These are phyloP conservation scores for Alosa sapidissima DNA, from an alignment of 2,797 vertebrate genomes.

Conservation along the genomic window DNA sequence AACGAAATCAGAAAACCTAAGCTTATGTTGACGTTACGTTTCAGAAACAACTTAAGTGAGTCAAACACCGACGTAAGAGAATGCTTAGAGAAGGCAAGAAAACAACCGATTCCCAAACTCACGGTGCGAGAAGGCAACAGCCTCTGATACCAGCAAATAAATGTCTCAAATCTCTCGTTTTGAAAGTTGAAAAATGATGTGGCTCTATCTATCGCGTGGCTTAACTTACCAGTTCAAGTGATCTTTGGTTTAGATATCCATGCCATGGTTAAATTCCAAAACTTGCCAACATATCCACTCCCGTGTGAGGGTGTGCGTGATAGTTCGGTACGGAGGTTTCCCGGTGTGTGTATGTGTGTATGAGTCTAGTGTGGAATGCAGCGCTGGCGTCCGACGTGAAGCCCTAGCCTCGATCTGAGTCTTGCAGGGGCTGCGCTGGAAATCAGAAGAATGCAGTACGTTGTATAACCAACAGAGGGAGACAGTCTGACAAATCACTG, in stretches of 20 bases:
- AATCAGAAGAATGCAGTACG: neutral
- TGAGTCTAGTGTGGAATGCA: slow-evolving; percentile 78
- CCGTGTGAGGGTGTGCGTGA: slow-evolving; percentile 59
- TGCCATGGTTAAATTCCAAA: slow-evolving; percentile 80
- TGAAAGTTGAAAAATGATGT: neutral
- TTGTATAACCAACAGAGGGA: neutral
- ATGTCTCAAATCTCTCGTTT: slow-evolving; percentile 43
- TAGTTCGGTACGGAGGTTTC: slow-evolving; percentile 66
- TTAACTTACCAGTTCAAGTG: slow-evolving; percentile 79
- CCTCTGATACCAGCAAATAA: slow-evolving; percentile 47
- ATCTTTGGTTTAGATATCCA: slow-evolving; percentile 69
- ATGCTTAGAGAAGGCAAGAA: slow-evolving; percentile 14
- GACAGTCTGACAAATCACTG: neutral
- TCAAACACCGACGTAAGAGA: slow-evolving; percentile 26
- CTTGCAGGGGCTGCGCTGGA: slow-evolving; percentile 44
- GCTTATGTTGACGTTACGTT: neutral
- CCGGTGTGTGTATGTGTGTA: slow-evolving; percentile 80
- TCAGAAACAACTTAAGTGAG: slow-evolving; percentile 43
- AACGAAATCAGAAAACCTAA: neutral
- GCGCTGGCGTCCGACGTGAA: slow-evolving; percentile 69
- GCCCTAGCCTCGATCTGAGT: slow-evolving; percentile 70
- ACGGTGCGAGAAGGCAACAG: slow-evolving; percentile 36
- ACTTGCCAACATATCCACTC: slow-evolving; percentile 71
- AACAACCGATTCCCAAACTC: slow-evolving; percentile 48
- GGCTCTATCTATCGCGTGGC: neutral